Conservation (phyloP, 2,797 vertebrate species). For the Salmo trutta region DNA sequence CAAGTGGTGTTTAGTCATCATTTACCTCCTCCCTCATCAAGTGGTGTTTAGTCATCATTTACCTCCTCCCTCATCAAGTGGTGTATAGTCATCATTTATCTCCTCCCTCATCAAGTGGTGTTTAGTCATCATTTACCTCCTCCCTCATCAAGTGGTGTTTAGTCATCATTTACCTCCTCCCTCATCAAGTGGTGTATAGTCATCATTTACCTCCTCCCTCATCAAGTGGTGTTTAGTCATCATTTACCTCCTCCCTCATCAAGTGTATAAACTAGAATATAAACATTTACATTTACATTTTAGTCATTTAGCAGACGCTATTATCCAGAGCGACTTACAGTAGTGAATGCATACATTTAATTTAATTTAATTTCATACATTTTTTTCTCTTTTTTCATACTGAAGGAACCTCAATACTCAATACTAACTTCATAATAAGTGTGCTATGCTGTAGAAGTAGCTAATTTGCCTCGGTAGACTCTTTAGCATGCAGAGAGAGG, state of each 20-base stretch:
- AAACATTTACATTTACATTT: background rate
- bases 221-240: constrained; percentile 21
- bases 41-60: no score
- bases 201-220: constrained; percentile 34
- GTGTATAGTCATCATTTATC: no score
- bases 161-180: constrained; percentile 10
- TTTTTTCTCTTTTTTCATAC: no score
- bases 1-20: constrained; percentile 22
- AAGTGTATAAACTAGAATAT: background rate
- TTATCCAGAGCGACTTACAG: no score
- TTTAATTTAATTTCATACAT: no score
- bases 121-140: no score
- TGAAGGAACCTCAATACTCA: background rate
- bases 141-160: constrained; percentile 35
- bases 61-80: no score
- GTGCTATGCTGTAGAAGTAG: constrained; percentile 20
- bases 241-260: constrained; percentile 29
- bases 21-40: constrained; percentile 28
- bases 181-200: constrained; percentile 11
- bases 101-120: background rate
- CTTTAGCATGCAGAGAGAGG: constrained; percentile 24
- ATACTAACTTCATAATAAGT: constrained; percentile 33
- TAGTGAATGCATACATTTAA: no score
- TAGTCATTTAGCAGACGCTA: no score
- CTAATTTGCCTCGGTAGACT: constrained; percentile 36